A percentile compares a stretch with the other conserved stretches of the same genome.
Evolutionary conservation across 2,113 vertebrate genomes (phyloP).

Genomic region (Xyliphius kryptos): DNA sequence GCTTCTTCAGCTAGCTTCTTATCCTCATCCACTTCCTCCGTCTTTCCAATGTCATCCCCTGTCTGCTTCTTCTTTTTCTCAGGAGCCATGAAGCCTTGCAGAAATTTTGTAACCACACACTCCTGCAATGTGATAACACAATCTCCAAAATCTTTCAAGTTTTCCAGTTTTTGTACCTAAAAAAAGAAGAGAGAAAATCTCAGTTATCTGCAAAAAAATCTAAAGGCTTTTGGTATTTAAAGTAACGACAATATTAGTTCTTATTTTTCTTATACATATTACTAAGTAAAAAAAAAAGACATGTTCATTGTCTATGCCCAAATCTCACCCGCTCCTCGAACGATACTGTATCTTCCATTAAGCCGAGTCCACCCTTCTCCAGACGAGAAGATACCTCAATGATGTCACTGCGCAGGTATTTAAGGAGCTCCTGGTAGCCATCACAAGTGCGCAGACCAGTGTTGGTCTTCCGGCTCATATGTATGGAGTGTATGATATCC

Average conservation of each 20-base stretch:
- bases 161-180: slow-evolving; percentile 80
- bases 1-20: slow-evolving; percentile 92
- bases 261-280: too few relatives aligned
- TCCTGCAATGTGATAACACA: slow-evolving; percentile 86
- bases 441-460: slow-evolving; percentile 80
- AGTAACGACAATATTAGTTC: too few relatives aligned
- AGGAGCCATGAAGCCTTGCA: slow-evolving; percentile 98
- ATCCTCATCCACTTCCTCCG: slow-evolving; percentile 90
- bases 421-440: slow-evolving; percentile 81
- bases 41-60: slow-evolving; percentile 75
- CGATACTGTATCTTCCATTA: slow-evolving; percentile 77
- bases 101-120: slow-evolving; percentile 91
- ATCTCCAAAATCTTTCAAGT: slow-evolving; percentile 88
- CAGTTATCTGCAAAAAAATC: too few relatives aligned
- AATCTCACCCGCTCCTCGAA: slow-evolving; percentile 85
- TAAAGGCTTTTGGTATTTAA: too few relatives aligned
- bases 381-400: slow-evolving; percentile 87
- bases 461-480: slow-evolving; percentile 79
- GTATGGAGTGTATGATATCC: slow-evolving; percentile 85
- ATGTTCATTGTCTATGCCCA: too few relatives aligned
- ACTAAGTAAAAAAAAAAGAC: too few relatives aligned
- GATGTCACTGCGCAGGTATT: slow-evolving; percentile 85
- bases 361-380: slow-evolving; percentile 91
- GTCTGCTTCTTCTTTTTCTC: slow-evolving; percentile 85
- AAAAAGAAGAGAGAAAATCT: slow-evolving; percentile 6